Percentiles rank a stretch among this genome's conserved stretches.
These are phyloP conservation scores for Pyralis farinalis DNA, from an alignment of 2,888 invertebrate species.

Conservation along the genomic window DNA sequence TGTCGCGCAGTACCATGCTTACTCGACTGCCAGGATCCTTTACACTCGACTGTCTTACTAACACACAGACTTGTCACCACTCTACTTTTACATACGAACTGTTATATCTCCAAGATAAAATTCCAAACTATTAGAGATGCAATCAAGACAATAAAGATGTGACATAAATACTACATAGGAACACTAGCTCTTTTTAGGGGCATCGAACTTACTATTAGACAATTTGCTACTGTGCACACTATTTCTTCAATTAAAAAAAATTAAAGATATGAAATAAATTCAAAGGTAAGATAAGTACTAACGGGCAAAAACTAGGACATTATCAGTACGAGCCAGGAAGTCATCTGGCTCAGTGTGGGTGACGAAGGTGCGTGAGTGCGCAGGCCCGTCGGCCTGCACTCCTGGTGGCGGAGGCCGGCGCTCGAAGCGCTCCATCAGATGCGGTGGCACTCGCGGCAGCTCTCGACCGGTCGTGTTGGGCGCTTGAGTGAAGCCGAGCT, in stretches of 20 bases:
- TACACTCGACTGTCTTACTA: not conserved
- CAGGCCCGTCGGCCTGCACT: constrained; percentile 82
- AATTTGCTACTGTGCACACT: not conserved
- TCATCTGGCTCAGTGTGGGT: constrained; percentile 83
- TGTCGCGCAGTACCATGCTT: constrained; percentile 21
- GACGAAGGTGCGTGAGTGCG: constrained; percentile 71
- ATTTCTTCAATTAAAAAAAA: not conserved
- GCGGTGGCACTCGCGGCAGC: constrained; percentile 80
- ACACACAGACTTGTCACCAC: too few relatives aligned
- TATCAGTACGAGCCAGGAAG: constrained; percentile 84
- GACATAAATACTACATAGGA: too few relatives aligned
- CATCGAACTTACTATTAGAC: not conserved
- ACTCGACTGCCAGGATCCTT: not conserved
- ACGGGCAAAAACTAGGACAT: constrained; percentile 86
- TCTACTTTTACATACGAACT: too few relatives aligned
- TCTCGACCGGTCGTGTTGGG: constrained; percentile 83
- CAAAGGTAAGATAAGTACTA: constrained; percentile 54
- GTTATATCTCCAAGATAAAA: too few relatives aligned
- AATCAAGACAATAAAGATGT: not conserved
- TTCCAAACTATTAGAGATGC: not conserved
- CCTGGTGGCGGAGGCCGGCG: constrained; percentile 78
- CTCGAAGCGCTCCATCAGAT: constrained; percentile 74
- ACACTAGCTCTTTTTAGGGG: not conserved
- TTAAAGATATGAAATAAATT: not conserved
- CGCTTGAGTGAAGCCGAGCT: constrained; percentile 82